Base-by-base conservation (phyloP, 2,888 invertebrate species). In the Clepsis dumicolana region DNA sequence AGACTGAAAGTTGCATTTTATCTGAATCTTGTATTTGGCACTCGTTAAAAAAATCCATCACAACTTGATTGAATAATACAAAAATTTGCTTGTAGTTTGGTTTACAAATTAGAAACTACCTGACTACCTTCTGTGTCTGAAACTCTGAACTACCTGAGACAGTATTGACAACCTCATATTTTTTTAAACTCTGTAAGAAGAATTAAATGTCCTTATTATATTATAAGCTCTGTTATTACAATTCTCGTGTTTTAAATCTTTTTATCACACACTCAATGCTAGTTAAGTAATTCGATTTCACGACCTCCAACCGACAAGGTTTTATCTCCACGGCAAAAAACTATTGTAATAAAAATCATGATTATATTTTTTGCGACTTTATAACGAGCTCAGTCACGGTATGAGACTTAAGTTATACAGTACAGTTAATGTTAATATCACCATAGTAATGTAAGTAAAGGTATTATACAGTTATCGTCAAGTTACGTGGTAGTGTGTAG, bases 281-380 rank as follows among this genome's bases (percentile, higher is more conserved):
- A 21, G 56, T 71, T 62, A 60, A 73, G 72, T 78, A 77, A 82
- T 82, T 82, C 75, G 65, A 77, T 81, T 82, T 78, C 78, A 78
- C 76, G 82, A 80, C 83, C 82, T 83, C 79, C 75, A 77, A 77
- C 68, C 60, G 68, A 72, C 81, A 81, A 83, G 80, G 80, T 74
- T 83, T 65, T 70, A 65, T 74, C 61, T 64, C 38, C 65, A 61
- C 73, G 67, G 73, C 74, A 75, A 77, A 80, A 79, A 78, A 77
- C 70, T 44, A 61, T 61, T 61, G 65, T 75, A 71, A 74, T 73
- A 72, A 77, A 72, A 72, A 21, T 18, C 35, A 65, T 59, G 48
- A 64, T 35, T 25, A 59, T 57, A 10, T 32, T 66, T 70, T 72
- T 72, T 70, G 65, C 38, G 27, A 62, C 56, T 53, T 63, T 68